These are phyloP conservation scores for Dolichoris vasculosae DNA, from an alignment of 1,140 invertebrate species.

Conservation along the genomic window DNA sequence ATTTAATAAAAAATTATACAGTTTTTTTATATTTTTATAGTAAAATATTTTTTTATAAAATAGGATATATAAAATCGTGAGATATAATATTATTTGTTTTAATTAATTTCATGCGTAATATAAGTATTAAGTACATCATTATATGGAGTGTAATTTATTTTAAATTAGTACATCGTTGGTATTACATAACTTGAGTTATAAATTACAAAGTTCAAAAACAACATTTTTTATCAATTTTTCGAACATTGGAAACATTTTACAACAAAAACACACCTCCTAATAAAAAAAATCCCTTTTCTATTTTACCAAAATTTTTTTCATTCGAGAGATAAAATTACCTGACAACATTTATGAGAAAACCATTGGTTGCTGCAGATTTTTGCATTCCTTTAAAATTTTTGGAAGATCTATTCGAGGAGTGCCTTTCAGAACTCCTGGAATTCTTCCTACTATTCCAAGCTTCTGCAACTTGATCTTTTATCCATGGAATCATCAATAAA, in stretches of 20 bases:
- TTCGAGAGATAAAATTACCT: conserved; percentile 58
- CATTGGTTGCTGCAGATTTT: conserved; percentile 56
- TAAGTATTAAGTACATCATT: no score
- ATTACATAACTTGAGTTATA: not conserved
- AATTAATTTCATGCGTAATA: not conserved
- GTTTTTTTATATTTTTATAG: not conserved
- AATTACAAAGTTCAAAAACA: no score
- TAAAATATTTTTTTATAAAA: not conserved
- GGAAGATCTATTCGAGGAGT: conserved; percentile 62
- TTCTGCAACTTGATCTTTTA: conserved; percentile 68
- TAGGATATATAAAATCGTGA: not conserved
- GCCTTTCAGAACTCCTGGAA: conserved; percentile 62
- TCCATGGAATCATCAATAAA: conserved; percentile 71
- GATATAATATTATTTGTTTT: not conserved
- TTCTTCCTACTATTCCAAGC: conserved; percentile 69
- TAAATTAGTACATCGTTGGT: not conserved
- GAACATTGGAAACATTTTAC: no score
- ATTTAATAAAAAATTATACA: conserved; percentile 37
- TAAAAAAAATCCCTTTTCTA: no score
- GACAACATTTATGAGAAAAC: conserved; percentile 68
- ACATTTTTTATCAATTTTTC: no score
- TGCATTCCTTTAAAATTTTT: conserved; percentile 57
- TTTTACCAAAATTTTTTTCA: not conserved
- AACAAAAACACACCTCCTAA: no score
- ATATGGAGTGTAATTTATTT: not conserved